These are phyloP conservation scores for Tiliacea aurago DNA, from an alignment of 2,888 invertebrate species.

Conservation along the genomic window DNA sequence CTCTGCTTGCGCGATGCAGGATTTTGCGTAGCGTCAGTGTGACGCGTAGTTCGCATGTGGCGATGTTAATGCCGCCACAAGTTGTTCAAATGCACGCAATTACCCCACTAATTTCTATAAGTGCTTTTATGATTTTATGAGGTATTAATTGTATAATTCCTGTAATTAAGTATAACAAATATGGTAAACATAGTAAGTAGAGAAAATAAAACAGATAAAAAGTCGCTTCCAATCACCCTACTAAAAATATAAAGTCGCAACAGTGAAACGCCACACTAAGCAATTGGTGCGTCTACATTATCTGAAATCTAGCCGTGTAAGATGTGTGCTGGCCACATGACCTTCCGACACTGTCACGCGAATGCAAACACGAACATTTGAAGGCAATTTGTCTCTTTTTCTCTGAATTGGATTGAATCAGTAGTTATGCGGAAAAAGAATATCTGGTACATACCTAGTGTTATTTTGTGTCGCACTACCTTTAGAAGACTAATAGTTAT, in stretches of 20 bases:
- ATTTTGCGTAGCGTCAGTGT: too few relatives aligned
- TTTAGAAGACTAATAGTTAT: background rate
- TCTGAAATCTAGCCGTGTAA: constrained; percentile 54
- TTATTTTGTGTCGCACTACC: background rate
- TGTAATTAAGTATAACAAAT: too few relatives aligned
- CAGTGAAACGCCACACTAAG: constrained; percentile 49
- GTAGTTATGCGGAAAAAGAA: background rate
- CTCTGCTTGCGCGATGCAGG: too few relatives aligned
- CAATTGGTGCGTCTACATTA: constrained; percentile 48
- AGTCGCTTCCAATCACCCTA: background rate
- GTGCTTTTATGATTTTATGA: too few relatives aligned
- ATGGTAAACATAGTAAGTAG: too few relatives aligned
- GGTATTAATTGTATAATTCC: too few relatives aligned
- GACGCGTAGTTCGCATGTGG: too few relatives aligned
- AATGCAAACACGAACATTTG: constrained; percentile 41
- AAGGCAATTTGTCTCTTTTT: constrained; percentile 4
- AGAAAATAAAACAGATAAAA: too few relatives aligned
- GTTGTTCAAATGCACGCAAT: too few relatives aligned
- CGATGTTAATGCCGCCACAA: too few relatives aligned
- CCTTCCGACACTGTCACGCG: constrained; percentile 62
- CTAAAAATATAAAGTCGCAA: constrained; percentile 14
- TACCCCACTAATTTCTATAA: too few relatives aligned
- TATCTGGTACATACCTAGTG: background rate
- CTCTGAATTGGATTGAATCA: background rate
- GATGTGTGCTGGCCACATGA: constrained; percentile 53